Evolutionary conservation across 2,888 invertebrate genomes (phyloP).

Genomic region (Acleris literana): DNA sequence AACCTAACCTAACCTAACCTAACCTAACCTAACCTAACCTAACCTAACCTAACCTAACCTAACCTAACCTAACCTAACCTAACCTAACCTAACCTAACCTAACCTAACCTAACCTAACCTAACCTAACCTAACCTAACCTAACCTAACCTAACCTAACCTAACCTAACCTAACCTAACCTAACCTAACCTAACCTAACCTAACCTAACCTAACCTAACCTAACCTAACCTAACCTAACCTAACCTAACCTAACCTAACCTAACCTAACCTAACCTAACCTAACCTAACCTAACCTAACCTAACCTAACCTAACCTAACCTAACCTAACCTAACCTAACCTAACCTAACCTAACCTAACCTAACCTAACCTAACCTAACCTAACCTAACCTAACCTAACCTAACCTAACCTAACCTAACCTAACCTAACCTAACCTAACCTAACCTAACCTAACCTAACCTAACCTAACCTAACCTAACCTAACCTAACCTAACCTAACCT

Average conservation of each 20-base stretch:
- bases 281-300: slow-evolving; percentile 13
- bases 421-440: slow-evolving; percentile 18
- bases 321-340: slow-evolving; percentile 15
- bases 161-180: slow-evolving; percentile 25
- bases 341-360: slow-evolving; percentile 18
- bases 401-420: slow-evolving; percentile 20
- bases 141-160: slow-evolving; percentile 2
- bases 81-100: slow-evolving; percentile 13
- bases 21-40: slow-evolving; percentile 15
- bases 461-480: slow-evolving; percentile 20
- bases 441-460: slow-evolving; percentile 14
- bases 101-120: slow-evolving; percentile 13
- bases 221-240: slow-evolving; percentile 19
- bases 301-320: slow-evolving; percentile 19
- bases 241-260: slow-evolving; percentile 20
- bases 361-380: slow-evolving; percentile 20
- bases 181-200: slow-evolving; percentile 26
- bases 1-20: slow-evolving; percentile 15
- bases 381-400: slow-evolving; percentile 20
- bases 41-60: slow-evolving; percentile 14
- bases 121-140: slow-evolving; percentile 8
- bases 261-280: slow-evolving; percentile 20
- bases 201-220: slow-evolving; percentile 26
- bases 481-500: slow-evolving; percentile 20
- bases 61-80: slow-evolving; percentile 13